phyloP scores from a whole-genome alignment of 2,888 invertebrate species.

The Drosophila koepferae region DNA sequence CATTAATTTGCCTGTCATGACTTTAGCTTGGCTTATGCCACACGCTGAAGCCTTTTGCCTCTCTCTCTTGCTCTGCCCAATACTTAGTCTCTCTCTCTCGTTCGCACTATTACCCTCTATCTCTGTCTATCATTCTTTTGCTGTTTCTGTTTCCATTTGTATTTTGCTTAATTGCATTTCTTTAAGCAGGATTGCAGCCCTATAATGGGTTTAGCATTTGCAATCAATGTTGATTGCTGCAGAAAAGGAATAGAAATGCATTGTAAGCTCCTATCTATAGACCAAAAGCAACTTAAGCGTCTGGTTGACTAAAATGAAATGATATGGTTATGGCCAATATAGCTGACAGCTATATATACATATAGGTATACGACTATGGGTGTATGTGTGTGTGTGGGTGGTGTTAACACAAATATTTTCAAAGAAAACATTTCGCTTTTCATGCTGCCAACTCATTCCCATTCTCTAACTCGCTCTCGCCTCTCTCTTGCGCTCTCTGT shows the following conservation, averaged over 20 bases:
- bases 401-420: constrained; percentile 76
- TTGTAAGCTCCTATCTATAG: constrained; percentile 16
- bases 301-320: constrained; percentile 3
- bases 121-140: neutral
- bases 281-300: constrained; percentile 15
- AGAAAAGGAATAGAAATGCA: constrained; percentile 27
- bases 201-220: constrained; percentile 31
- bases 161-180: constrained; percentile 48
- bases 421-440: constrained; percentile 73
- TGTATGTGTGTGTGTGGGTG: constrained; percentile 30
- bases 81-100: neutral
- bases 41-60: constrained; percentile 22
- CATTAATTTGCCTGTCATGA: constrained; percentile 64
- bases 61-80: neutral
- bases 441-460: constrained; percentile 15
- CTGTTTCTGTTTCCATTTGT: constrained; percentile 6
- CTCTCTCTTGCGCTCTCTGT: neutral
- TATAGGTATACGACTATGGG: neutral
- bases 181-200: constrained; percentile 32
- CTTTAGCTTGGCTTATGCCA: constrained; percentile 49
- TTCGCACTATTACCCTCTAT: neutral
- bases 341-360: constrained; percentile 29
- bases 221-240: constrained; percentile 49
- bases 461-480: neutral
- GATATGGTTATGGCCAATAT: constrained; percentile 42